Percentiles rank a stretch among this genome's conserved stretches.
These are phyloP conservation scores for Gobius niger DNA, from an alignment of 2,113 vertebrate species.

Conservation along the genomic window DNA sequence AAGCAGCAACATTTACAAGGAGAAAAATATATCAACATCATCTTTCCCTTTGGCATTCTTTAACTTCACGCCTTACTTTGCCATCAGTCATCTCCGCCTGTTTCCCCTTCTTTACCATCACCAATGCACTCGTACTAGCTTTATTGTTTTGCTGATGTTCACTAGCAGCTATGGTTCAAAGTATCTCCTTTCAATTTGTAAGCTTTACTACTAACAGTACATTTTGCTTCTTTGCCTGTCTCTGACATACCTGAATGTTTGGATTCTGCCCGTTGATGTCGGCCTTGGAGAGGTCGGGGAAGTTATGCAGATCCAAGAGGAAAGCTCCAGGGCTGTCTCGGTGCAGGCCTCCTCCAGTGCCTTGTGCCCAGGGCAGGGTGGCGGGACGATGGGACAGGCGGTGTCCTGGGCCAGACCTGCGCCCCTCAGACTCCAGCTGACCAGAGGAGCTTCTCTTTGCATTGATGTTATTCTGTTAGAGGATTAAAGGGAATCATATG, in stretches of 20 bases:
- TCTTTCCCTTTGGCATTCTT: too few relatives aligned
- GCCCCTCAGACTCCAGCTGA: slow-evolving; percentile 74
- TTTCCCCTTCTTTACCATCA: too few relatives aligned
- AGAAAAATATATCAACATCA: too few relatives aligned
- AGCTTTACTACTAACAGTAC: background rate
- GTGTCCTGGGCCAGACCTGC: slow-evolving; percentile 73
- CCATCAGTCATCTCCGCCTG: too few relatives aligned
- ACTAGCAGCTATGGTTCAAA: too few relatives aligned
- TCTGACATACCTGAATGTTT: slow-evolving; percentile 90
- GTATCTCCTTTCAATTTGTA: too few relatives aligned
- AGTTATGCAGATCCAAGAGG: slow-evolving; percentile 92
- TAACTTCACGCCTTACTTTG: too few relatives aligned
- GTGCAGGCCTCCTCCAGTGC: slow-evolving; percentile 79
- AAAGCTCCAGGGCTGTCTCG: slow-evolving; percentile 88
- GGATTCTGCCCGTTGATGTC: slow-evolving; percentile 97
- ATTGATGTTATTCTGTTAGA: slow-evolving; percentile 77
- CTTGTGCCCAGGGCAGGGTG: slow-evolving; percentile 78
- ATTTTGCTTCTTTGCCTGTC: slow-evolving; percentile 8
- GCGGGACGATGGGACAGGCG: slow-evolving; percentile 76
- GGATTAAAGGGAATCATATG: slow-evolving; percentile 9
- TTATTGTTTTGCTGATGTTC: too few relatives aligned
- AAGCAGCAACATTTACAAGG: too few relatives aligned
- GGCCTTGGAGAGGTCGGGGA: slow-evolving; percentile 95
- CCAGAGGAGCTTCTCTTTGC: slow-evolving; percentile 74
- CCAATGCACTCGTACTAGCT: too few relatives aligned